These are phyloP conservation scores for Torymus auratus DNA, from an alignment of 2,888 invertebrate species.

Conservation along the genomic window DNA sequence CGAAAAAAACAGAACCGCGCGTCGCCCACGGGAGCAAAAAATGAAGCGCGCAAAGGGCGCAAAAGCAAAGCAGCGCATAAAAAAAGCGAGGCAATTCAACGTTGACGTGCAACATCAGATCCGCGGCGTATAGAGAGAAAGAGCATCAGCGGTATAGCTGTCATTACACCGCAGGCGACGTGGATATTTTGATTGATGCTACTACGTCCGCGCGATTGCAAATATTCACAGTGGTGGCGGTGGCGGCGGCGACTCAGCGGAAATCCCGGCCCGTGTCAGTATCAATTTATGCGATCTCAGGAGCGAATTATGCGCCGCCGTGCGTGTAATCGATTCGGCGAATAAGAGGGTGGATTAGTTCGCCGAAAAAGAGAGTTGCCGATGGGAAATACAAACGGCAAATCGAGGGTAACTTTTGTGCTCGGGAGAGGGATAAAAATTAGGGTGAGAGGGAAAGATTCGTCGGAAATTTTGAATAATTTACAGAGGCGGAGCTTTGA, in stretches of 20 bases:
- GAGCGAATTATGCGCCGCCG: conserved; percentile 18
- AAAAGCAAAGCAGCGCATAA: not conserved
- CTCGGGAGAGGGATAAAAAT: conserved; percentile 15
- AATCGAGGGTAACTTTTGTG: no score
- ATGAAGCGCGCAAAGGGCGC: not conserved
- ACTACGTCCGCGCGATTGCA: conserved; percentile 61
- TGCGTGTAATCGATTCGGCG: conserved; percentile 42
- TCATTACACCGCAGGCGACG: conserved; percentile 10
- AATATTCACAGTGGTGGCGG: conserved; percentile 58
- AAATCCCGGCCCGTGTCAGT: conserved; percentile 39
- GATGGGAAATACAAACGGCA: no score
- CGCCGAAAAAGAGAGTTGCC: no score
- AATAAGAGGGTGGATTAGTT: not conserved
- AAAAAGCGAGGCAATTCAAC: not conserved
- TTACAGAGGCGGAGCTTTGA: not conserved
- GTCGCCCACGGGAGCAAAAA: not conserved
- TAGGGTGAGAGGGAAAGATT: conserved; percentile 23
- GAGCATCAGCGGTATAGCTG: conserved; percentile 26
- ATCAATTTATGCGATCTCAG: conserved; percentile 50
- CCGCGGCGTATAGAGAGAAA: conserved; percentile 15
- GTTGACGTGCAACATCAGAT: conserved; percentile 37
- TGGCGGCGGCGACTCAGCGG: conserved; percentile 56
- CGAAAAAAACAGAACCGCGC: conserved; percentile 36
- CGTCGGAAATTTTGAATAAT: conserved; percentile 14
- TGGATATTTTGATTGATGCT: conserved; percentile 62